Base-by-base conservation (phyloP, 2,113 vertebrate genomes). In the Dromiciops gliroides region DNA sequence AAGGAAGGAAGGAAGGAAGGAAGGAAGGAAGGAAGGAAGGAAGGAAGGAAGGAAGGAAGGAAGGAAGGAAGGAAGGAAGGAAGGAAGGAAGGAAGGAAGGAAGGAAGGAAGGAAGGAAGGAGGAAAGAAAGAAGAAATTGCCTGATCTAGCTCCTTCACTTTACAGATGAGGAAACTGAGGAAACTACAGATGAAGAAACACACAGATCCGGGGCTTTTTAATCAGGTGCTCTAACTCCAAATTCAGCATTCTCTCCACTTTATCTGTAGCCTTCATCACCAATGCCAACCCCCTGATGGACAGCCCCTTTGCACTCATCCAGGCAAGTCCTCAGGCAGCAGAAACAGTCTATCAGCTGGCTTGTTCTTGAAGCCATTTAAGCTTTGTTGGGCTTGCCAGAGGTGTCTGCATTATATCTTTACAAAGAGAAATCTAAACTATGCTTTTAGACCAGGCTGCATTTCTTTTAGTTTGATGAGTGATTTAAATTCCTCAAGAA, bases 401-500 rank as follows among this genome's bases (percentile, higher is more conserved):
- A 83, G 67, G n/a, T 83, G 16, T 44, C 19, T 83, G n/a, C n/a
- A 83, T 83, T 83, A 83, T 23, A 44, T 92, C 60, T 88, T 93
- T 28, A 60, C 51, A 90, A 93, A 49, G 90, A 91, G 92, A 60
- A 52, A 67, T 3, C 23, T 47, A 48, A 67, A 0, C 50, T 28
- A 1, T 93, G 90, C 90, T 90, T 48, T 88, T 8, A 90, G 95
- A 88, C 48, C 31, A 47, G 23, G 25, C 5, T 28, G 44, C 48
- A 37, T 52, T 53, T 49, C 93, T 67, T 49, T 92, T 60, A 44
- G 88, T 83, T 47, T 48, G 48, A 48, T 37, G 37, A 23, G 44
- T 24, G 37, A 88, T 48, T 93, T 56, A 83, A 94, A 91, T 95
- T 93, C 90, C 50, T 94, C 7, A 37, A 90, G 92, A 53, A 88